Evolutionary conservation across 2,113 vertebrate genomes (phyloP).

Genomic region (Pelecanus crispus): DNA sequence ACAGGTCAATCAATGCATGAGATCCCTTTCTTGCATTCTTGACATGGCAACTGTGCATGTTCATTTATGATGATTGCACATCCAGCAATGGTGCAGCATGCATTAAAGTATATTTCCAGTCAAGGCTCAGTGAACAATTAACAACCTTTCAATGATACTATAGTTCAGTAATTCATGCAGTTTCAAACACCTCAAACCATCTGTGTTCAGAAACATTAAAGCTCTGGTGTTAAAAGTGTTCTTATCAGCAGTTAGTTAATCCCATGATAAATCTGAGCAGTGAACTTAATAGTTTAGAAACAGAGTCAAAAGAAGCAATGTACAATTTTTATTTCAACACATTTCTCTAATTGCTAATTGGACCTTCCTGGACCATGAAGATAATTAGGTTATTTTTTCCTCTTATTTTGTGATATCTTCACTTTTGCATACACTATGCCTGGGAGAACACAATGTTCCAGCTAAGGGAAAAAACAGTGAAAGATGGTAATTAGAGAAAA

Average conservation of each 20-base stretch:
- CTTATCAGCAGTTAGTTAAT: conserved; percentile 30
- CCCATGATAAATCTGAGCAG: conserved; percentile 29
- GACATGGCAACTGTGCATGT: accelerated
- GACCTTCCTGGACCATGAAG: conserved; percentile 34
- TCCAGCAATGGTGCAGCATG: neutral
- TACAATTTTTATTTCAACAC: conserved; percentile 38
- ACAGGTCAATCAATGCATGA: neutral
- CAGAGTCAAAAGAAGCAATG: conserved; percentile 20
- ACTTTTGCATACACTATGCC: neutral
- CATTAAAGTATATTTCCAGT: neutral
- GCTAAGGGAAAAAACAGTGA: neutral
- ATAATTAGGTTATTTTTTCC: conserved; percentile 46
- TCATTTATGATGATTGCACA: neutral
- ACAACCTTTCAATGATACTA: neutral
- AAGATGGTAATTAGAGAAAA: neutral
- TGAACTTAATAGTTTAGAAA: neutral
- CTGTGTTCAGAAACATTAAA: conserved; percentile 12
- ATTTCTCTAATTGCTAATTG: conserved; percentile 46
- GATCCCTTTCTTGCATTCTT: neutral
- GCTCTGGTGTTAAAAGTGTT: neutral
- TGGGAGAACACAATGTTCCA: conserved; percentile 25
- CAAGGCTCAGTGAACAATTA: conserved; percentile 2
- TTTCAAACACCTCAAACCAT: conserved; percentile 16
- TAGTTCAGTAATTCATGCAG: neutral
- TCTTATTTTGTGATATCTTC: conserved; percentile 1